Evolutionary conservation across 1,140 invertebrate genomes (phyloP), one percentile per base, ranked within the genome.

Genomic region (Papilio machaon): DNA sequence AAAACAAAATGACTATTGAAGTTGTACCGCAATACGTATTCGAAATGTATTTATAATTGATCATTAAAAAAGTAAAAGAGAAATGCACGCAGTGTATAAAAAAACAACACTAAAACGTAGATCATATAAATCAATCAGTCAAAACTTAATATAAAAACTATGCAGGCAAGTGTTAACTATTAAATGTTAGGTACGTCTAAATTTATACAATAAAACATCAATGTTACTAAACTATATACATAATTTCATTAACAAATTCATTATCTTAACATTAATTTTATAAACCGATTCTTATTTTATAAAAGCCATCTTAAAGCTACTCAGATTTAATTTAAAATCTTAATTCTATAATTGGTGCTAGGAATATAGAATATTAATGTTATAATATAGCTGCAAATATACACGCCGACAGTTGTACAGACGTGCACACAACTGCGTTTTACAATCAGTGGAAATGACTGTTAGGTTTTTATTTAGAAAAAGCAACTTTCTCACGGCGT

Each of bases 121-220:
- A 87, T 89, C 86, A 88, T 91, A 85, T 88, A 90, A 91, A 92
- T 89, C 89, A 91, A 91, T 92, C 92, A 94, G 92, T 94, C 92
- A 91, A 91, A 92, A 91, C 90, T 92, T 93, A 92, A 88, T 81
- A 82, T 87, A 89, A 87, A 86, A 86, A 87, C 90, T 82, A 87
- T 87, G 89, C 90, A 91, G 91, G 92, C 92, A 94, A 93, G 91
- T 92, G 92, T 79, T 79, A 79, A 47, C 84, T 83, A 87, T 86
- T 94, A 92, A 83, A 87, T 35, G 81, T 85, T 83, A 81, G 74
- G 82, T 84, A 83, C 76, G 30, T 82, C 84, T 82, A 81, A 84
- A 76, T 84, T 83, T 81, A 85, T 84, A 86, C 84, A 83, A 74
- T 84, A 81, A 84, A 82, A 82, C 79, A 46, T 73, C 81, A n/a